phyloP scores from a whole-genome alignment of 2,888 invertebrate genomes.

The Ommatoiulus sabulosus region DNA sequence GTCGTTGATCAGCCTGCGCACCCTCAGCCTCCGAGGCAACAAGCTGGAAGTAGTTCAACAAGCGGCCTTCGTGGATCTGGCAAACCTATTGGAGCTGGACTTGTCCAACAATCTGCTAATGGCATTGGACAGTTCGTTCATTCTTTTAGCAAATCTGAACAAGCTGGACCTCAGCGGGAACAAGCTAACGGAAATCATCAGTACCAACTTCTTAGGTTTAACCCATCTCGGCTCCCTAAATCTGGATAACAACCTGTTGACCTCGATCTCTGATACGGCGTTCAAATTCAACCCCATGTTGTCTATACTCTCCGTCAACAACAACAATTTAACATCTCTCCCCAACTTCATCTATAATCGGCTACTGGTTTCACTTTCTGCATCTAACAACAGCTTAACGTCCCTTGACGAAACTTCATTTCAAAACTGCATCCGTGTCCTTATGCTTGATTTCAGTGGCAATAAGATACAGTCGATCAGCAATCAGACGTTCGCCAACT shows the following conservation, averaged over 20 bases:
- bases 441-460: constrained; percentile 13
- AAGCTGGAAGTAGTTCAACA: neutral
- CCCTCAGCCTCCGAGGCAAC: constrained; percentile 1
- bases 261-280: neutral
- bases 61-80: neutral
- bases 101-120: neutral
- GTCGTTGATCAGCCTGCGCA: neutral
- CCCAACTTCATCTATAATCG: neutral
- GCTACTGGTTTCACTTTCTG: neutral
- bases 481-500: neutral
- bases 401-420: neutral
- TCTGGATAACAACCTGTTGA: constrained; percentile 53
- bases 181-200: neutral
- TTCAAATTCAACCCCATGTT: neutral
- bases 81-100: constrained; percentile 1
- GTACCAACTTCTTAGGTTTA: neutral
- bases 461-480: neutral
- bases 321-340: neutral
- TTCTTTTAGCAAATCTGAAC: neutral
- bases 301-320: constrained; percentile 1
- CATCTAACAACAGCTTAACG: constrained; percentile 22
- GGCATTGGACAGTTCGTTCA: neutral
- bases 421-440: neutral
- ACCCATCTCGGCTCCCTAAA: neutral
- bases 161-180: constrained; percentile 12